Conservation (phyloP, 2,888 invertebrate species). For the Lepidocyrtoides sp. region DNA sequence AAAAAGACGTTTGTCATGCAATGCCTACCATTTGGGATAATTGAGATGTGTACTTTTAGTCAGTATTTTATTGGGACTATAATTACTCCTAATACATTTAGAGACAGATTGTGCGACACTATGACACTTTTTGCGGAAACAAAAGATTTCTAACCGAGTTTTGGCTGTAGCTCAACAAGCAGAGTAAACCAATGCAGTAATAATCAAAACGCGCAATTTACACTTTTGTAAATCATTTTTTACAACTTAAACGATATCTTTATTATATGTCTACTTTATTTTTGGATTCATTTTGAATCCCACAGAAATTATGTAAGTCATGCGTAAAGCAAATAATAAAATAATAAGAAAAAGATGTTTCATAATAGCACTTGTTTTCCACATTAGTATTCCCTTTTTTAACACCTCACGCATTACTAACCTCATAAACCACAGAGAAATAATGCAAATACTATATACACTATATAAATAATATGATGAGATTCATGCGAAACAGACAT, state of each 20-base stretch:
- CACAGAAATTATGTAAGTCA: constrained; percentile 27
- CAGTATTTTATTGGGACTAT: background rate
- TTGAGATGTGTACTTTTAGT: background rate
- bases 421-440: constrained; percentile 49
- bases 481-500: background rate
- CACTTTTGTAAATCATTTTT: constrained; percentile 18
- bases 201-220: background rate
- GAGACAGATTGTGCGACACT: background rate
- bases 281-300: constrained; percentile 17
- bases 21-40: constrained; percentile 34
- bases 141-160: background rate
- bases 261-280: background rate
- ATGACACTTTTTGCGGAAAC: constrained; percentile 36
- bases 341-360: background rate
- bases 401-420: constrained; percentile 1
- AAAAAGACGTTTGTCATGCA: constrained; percentile 20
- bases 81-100: constrained; percentile 5
- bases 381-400: constrained; percentile 5
- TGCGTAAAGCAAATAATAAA: constrained; percentile 13
- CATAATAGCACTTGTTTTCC: constrained; percentile 38
- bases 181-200: background rate
- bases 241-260: constrained; percentile 7
- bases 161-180: constrained; percentile 9
- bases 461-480: constrained; percentile 16
- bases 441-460: background rate